Evolutionary conservation across 2,888 invertebrate genomes (phyloP), one percentile per base, ranked within the genome.

Genomic region (Luperina nickerlii): DNA sequence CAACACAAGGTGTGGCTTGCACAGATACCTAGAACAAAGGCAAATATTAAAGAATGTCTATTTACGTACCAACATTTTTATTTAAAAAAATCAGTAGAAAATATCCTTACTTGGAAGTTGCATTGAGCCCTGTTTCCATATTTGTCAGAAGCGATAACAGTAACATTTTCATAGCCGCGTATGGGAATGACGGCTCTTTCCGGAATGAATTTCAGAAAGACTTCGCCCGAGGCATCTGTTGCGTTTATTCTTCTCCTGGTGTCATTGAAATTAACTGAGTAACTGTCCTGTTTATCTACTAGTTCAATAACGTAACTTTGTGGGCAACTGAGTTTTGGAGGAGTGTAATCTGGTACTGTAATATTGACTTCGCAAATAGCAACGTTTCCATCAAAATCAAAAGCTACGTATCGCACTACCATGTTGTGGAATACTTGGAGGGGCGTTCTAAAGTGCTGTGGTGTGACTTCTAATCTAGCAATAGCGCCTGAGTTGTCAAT

Each of bases 311-410:
- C 99, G 92, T 99, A 99, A 92, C 99, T 99, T 94, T 99, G 99
- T 0, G 99, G 99, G 91, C 99, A 99, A 92, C 98, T 99, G 63
- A 99, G 95, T 91, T 98, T 98, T 13, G 99, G 99, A 75, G 99
- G 99, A 0, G 99, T 99, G 76, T 99, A 98, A 94, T 99, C 99
- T 54, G 99, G 99, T 18, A 99, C 99, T 1, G 99, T 99, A 54
- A 99, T 99, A 91, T 99, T 99, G 54, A 99, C 99, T 97, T 99
- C 98, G 93, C 99, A 99, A 92, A 99, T 99, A 24, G 99, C 99
- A 24, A 99, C 99, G 92, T 99, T 99, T 88, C 99, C 99, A 92
- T 99, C 99, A 91, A 99, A 99, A 96, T 99, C 99, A 91, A 99
- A 99, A 6, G 99, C 99, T 1, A 99, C 98, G 92, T 99, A 99